Base-by-base conservation (phyloP, 2,113 vertebrate genomes). In the Vidua macroura region DNA sequence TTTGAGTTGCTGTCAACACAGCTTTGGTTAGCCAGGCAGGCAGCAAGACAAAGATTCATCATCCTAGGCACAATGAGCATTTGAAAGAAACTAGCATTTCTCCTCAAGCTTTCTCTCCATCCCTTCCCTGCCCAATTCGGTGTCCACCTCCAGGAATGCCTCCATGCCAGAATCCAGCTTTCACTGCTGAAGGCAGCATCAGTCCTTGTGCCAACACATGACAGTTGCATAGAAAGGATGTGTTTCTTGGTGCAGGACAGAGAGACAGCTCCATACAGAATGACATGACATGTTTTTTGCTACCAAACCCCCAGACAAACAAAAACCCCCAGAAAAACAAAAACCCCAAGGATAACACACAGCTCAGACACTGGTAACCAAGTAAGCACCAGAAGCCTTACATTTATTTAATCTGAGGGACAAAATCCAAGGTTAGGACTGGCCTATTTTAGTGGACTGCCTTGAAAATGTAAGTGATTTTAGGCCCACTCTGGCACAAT, bases 201-300 rank as follows among this genome's bases (percentile, higher is more conserved):
- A 56, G 55, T 58, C 46, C 56, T 68, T 19, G 77, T 1, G 10
- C 55, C 4, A 6, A 44, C n/a, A 16, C 1, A 1, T 0, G 1
- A 55, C 18, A 35, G 48, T 78, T 93, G 92, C 94, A 94, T 93
- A 96, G 91, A 81, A 92, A 84, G 22, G 52, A 86, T 13, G 28
- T 31, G 46, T 63, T 55, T 75, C 83, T 56, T 44, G 30, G 33
- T 59, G 48, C 56, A 77, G 52, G 60, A 55, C 46, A 67, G 35
- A 52, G 13, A 68, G 49, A 74, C 64, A 67, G 62, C 64, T 92
- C 75, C 43, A 20, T 8, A 59, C 8, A 41, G n/a, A 84, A 59
- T 8, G 14, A 41, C 13, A 49, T 2, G 9, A 5, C 1, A 4
- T 35, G 27, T 16, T 49, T 87, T 73, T 83, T 83, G 55, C 68